These are phyloP conservation scores for Antheraea mylitta DNA, from an alignment of 1,140 invertebrate genomes.

Conservation along the genomic window DNA sequence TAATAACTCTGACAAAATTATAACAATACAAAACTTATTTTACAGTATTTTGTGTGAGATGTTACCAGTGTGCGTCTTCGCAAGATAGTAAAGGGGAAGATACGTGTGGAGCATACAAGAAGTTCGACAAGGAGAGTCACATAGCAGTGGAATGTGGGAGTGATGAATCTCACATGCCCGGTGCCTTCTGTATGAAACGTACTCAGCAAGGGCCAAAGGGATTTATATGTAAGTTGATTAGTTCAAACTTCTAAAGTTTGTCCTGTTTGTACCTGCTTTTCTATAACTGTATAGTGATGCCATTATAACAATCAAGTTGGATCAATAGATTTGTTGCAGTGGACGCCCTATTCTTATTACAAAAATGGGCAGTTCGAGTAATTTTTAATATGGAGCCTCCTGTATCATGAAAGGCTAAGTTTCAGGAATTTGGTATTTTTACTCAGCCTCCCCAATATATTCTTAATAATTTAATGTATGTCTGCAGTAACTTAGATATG, in stretches of 20 bases:
- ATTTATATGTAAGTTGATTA: constrained; percentile 89
- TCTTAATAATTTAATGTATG: too few species aligned
- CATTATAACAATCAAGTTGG: too few species aligned
- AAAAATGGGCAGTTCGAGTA: too few species aligned
- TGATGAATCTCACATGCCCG: constrained; percentile 93
- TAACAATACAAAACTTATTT: constrained; percentile 33
- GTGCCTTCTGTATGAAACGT: constrained; percentile 96
- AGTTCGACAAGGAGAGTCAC: constrained; percentile 88
- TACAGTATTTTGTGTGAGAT: constrained; percentile 84
- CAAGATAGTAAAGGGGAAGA: constrained; percentile 84
- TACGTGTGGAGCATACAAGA: constrained; percentile 92
- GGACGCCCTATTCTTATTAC: too few species aligned
- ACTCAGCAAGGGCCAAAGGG: constrained; percentile 93
- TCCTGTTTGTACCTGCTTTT: too few species aligned
- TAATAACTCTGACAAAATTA: neutral
- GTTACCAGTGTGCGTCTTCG: constrained; percentile 93
- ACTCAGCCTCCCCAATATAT: too few species aligned
- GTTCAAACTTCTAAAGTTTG: neutral
- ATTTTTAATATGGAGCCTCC: too few species aligned
- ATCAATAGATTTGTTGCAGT: too few species aligned
- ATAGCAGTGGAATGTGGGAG: constrained; percentile 93
- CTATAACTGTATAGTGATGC: too few species aligned
- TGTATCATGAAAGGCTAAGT: too few species aligned
- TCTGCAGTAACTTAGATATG: too few species aligned
- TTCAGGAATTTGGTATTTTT: too few species aligned